Evolutionary conservation across 2,888 invertebrate genomes (phyloP), one percentile per base, ranked within the genome.

Genomic region (Chrysolina oricalcia): DNA sequence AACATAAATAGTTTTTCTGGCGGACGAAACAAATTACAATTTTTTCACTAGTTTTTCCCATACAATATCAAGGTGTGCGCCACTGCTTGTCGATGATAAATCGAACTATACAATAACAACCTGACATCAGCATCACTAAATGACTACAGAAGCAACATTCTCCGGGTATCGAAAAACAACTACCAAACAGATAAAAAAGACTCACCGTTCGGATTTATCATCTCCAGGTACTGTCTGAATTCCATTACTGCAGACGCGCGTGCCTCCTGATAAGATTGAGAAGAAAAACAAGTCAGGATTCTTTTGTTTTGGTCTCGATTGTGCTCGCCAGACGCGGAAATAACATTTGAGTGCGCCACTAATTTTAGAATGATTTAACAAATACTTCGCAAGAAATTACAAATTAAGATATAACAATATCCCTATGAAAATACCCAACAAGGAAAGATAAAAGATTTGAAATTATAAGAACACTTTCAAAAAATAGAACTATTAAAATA

Each of bases 81-180:
- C 11, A 13, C 59, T 59, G 59, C 27, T 35, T 0, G 13, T n/a
- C n/a, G 59, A 27, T 35, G 48, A 48, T 21, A 48, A 63, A 17
- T 53, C 53, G 35, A 59, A 35, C 59, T 48, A 63, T 48, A 70
- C 56, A 67, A 77, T 69, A 75, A 70, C 73, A 68, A 71, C 69
- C 78, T 77, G 76, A 73, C 78, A 78, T 75, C 78, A 78, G 76
- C 78, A 78, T 76, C 78, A 71, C 59, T 75, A 72, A 66, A 74
- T 75, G 76, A 75, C 73, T 76, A 76, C 78, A 65, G 72, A 71
- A 75, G 64, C 68, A 46, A 74, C 73, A 77, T 73, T 76, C 74
- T 77, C 68, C 21, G 50, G 68, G 64, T 76, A 78, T 73, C 71
- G 73, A 69, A 71, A 73, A 72, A 75, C 73, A 75, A 76, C 73